phyloP scores from a whole-genome alignment of 2,888 invertebrate genomes.

The Apoderus coryli region DNA sequence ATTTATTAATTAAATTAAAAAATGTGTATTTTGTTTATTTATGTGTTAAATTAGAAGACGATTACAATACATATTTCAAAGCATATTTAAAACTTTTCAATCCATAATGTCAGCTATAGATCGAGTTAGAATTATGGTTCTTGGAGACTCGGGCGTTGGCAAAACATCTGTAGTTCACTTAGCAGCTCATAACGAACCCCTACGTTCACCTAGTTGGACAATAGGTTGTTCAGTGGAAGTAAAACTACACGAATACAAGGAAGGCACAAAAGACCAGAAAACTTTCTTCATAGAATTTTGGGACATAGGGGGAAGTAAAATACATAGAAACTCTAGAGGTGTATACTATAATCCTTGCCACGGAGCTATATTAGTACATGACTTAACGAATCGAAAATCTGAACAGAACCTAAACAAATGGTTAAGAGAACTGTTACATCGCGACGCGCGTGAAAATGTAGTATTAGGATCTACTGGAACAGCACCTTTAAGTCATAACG shows the following conservation, averaged over 20 bases:
- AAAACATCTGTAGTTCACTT: constrained; percentile 91
- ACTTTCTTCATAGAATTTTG: constrained; percentile 90
- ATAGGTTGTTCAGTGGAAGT: constrained; percentile 94
- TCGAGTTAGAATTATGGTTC: constrained; percentile 79
- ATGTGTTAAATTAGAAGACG: too few relatives aligned
- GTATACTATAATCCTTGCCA: constrained; percentile 91
- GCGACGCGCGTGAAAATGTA: constrained; percentile 22
- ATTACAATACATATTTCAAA: too few relatives aligned
- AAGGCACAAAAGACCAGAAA: constrained; percentile 82
- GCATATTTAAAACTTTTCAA: too few relatives aligned
- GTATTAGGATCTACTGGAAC: constrained; percentile 12
- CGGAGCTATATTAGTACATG: constrained; percentile 92
- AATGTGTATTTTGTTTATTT: too few relatives aligned
- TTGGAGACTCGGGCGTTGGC: constrained; percentile 90
- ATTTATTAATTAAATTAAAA: too few relatives aligned
- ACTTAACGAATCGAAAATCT: constrained; percentile 90
- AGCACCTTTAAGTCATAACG: constrained; percentile 27
- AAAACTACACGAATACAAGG: constrained; percentile 87
- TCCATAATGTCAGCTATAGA: constrained; percentile 62
- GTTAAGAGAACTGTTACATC: constrained; percentile 79
- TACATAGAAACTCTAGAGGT: constrained; percentile 81
- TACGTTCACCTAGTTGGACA: constrained; percentile 84
- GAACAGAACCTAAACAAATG: constrained; percentile 87
- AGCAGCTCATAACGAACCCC: constrained; percentile 75
- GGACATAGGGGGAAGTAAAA: constrained; percentile 93